Conservation (phyloP, 2,113 vertebrate species). For the Clarias magur region DNA sequence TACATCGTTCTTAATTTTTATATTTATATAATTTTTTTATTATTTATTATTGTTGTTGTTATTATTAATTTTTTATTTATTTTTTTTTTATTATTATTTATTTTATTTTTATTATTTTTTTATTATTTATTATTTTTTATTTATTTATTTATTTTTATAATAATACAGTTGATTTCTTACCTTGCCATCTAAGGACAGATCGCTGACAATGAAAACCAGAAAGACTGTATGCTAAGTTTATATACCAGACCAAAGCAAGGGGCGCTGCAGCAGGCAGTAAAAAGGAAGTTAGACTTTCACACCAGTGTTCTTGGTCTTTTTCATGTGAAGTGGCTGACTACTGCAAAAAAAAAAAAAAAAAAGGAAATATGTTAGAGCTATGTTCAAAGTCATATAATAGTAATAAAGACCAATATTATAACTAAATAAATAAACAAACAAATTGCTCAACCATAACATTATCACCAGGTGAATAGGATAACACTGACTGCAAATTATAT, state of each 20-base stretch:
- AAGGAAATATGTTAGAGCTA: not conserved
- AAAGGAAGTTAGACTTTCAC: slow-evolving; percentile 55
- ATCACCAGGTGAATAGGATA: no score
- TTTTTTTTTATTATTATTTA: not conserved
- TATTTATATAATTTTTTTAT: no score
- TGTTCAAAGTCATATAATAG: not conserved
- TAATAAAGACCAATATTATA: no score
- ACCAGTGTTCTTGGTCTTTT: slow-evolving; percentile 24
- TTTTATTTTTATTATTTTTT: not conserved
- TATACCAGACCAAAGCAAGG: slow-evolving; percentile 17
- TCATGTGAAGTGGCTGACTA: slow-evolving; percentile 38
- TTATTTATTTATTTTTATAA: not conserved
- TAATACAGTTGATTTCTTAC: not conserved
- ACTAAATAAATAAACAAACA: not conserved
- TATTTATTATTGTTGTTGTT: not conserved
- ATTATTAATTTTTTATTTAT: not conserved
- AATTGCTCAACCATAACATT: no score
- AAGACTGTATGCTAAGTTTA: not conserved
- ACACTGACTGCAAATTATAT: no score
- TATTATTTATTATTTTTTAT: not conserved
- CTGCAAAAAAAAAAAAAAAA: not conserved
- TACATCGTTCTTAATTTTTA: no score
- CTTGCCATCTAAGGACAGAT: slow-evolving; percentile 6
- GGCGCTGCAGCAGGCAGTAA: slow-evolving; percentile 17
- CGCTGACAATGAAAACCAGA: not conserved